Conservation (phyloP, 2,113 vertebrate genomes). For the Psilopogon haemacephalus region DNA sequence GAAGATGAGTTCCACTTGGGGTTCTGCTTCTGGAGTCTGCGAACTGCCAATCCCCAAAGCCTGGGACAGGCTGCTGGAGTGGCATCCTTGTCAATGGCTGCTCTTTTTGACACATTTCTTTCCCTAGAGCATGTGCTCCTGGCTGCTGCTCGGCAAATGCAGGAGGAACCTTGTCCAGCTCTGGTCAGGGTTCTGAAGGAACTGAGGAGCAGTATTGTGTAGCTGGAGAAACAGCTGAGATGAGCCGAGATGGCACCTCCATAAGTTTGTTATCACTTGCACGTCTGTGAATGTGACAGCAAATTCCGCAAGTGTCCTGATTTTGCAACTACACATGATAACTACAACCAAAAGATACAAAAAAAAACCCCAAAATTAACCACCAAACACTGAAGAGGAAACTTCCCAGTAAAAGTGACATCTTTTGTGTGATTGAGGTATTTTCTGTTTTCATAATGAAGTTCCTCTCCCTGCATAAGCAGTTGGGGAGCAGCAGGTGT, state of each 20-base stretch:
- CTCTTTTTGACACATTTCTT: rapidly evolving
- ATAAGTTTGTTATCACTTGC: not conserved
- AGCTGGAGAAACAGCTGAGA: rapidly evolving
- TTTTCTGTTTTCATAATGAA: constrained; percentile 1
- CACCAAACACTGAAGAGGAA: not conserved
- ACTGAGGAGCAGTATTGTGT: rapidly evolving
- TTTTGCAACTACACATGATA: not conserved
- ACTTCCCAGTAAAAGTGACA: not conserved
- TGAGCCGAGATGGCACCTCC: rapidly evolving
- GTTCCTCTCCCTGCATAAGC: constrained; percentile 7
- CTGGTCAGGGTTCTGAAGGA: not conserved
- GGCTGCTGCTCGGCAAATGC: not conserved
- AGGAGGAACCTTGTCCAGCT: not conserved
- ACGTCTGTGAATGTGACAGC: not conserved
- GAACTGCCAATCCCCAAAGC: not conserved
- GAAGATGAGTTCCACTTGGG: not conserved
- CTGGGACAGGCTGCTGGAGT: not conserved
- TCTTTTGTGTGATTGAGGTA: constrained; percentile 12
- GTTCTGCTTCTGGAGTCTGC: not conserved
- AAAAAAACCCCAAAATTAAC: not conserved
- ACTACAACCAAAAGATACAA: not conserved
- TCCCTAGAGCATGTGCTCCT: rapidly evolving
- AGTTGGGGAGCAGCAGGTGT: constrained; percentile 43
- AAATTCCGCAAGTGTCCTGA: not conserved
- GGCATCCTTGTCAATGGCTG: rapidly evolving